Evolutionary conservation across 2,113 vertebrate species (phyloP).

Genomic region (Tragelaphus scriptus): DNA sequence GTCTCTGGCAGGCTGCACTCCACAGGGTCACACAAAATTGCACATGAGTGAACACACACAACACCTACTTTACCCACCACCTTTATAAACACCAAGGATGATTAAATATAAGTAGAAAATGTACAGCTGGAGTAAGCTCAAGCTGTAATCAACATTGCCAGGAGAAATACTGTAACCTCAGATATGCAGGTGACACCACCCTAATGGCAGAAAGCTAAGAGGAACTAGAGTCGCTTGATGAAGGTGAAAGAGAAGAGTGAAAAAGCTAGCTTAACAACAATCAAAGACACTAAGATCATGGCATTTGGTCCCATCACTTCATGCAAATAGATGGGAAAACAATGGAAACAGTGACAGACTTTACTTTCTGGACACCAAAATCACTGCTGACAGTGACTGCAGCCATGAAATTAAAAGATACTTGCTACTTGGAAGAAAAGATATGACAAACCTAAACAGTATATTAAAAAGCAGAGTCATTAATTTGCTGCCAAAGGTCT

Average conservation of each 20-base stretch:
- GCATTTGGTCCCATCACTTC: neutral
- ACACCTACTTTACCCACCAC: neutral
- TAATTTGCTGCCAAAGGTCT: neutral
- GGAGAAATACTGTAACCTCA: accelerated
- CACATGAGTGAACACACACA: neutral
- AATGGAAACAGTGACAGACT: neutral
- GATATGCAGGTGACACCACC: neutral
- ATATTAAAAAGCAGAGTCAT: neutral
- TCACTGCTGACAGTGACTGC: neutral
- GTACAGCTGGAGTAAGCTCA: neutral
- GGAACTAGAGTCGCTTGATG: neutral
- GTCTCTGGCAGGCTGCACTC: neutral
- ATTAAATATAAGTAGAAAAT: neutral
- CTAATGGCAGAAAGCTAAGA: neutral
- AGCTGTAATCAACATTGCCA: neutral
- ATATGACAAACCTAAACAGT: neutral
- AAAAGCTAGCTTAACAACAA: neutral
- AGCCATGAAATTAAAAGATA: neutral
- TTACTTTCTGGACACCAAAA: neutral
- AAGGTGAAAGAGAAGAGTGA: neutral
- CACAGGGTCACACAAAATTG: neutral
- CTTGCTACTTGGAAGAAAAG: neutral
- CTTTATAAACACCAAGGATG: neutral
- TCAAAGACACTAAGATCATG: neutral
- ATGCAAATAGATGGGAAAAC: neutral